These are phyloP conservation scores for Coptotermes formosanus DNA, from an alignment of 1,140 invertebrate genomes.

Conservation along the genomic window DNA sequence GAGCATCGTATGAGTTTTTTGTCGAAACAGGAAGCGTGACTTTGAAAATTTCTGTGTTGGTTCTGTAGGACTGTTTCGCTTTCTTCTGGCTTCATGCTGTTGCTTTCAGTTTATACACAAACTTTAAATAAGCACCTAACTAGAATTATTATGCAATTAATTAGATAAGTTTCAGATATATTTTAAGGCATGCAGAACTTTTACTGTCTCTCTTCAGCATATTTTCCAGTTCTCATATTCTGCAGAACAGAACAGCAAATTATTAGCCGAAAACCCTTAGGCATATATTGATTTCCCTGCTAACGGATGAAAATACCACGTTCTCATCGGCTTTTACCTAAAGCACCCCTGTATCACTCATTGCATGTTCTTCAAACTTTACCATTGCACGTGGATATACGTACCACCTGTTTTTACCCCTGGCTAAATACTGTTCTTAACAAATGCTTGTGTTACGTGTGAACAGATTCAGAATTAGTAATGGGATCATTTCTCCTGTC, in stretches of 20 bases:
- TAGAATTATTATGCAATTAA: too few relatives aligned
- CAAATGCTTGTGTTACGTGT: too few relatives aligned
- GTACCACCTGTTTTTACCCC: neutral
- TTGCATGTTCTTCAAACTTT: neutral
- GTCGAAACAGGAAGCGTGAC: too few relatives aligned
- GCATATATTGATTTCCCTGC: neutral
- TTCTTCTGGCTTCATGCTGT: too few relatives aligned
- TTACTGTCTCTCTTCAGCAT: neutral
- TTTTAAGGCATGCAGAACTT: neutral
- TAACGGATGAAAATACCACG: neutral
- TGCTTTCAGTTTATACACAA: too few relatives aligned
- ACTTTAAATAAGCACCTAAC: too few relatives aligned
- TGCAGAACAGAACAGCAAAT: neutral
- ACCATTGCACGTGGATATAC: neutral
- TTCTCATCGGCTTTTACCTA: neutral
- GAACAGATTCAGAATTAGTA: too few relatives aligned
- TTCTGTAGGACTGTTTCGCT: too few relatives aligned
- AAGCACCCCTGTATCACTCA: neutral
- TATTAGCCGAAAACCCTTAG: neutral
- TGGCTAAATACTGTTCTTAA: too few relatives aligned
- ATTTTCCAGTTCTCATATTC: neutral
- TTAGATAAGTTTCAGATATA: neutral
- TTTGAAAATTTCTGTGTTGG: too few relatives aligned
- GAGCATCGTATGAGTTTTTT: too few relatives aligned
- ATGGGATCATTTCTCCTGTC: too few relatives aligned